phyloP scores from a whole-genome alignment of 2,888 invertebrate genomes.

The Criorhina ranunculi region DNA sequence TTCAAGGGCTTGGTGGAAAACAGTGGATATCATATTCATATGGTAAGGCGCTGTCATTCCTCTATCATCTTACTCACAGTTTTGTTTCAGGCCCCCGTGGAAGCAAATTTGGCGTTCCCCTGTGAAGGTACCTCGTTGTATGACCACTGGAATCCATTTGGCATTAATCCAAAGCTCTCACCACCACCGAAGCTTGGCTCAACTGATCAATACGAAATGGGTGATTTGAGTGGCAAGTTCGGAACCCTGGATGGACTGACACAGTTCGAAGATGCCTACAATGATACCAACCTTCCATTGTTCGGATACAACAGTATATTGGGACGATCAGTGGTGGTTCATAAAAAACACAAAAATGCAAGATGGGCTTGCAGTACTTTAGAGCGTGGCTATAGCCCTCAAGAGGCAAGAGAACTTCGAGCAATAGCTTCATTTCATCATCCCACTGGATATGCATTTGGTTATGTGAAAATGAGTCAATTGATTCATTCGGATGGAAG shows the following conservation, averaged over 20 bases:
- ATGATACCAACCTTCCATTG: slow-evolving; percentile 92
- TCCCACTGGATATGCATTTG: slow-evolving; percentile 91
- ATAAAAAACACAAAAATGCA: slow-evolving; percentile 87
- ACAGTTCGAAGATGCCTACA: slow-evolving; percentile 87
- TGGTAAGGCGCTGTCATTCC: slow-evolving; percentile 85
- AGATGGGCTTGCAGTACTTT: slow-evolving; percentile 94
- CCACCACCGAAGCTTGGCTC: slow-evolving; percentile 89
- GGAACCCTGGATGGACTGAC: slow-evolving; percentile 89
- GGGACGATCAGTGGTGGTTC: slow-evolving; percentile 94
- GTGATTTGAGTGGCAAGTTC: slow-evolving; percentile 94
- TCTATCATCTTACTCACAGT: background rate
- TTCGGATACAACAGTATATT: slow-evolving; percentile 93
- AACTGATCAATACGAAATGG: slow-evolving; percentile 94
- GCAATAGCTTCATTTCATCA: slow-evolving; percentile 97
- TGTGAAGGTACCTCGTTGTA: slow-evolving; percentile 93
- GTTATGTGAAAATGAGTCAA: slow-evolving; percentile 95
- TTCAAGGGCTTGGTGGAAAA: slow-evolving; percentile 89
- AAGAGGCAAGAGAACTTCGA: slow-evolving; percentile 93
- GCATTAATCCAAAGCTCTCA: slow-evolving; percentile 87
- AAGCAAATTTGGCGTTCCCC: slow-evolving; percentile 93
- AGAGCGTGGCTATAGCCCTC: slow-evolving; percentile 94
- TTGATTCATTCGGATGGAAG: slow-evolving; percentile 94
- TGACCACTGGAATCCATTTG: slow-evolving; percentile 94
- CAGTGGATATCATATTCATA: slow-evolving; percentile 92
- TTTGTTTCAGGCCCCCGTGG: slow-evolving; percentile 89